Evolutionary conservation across 2,113 vertebrate species (phyloP).

Genomic region (Nothobranchius furzeri): DNA sequence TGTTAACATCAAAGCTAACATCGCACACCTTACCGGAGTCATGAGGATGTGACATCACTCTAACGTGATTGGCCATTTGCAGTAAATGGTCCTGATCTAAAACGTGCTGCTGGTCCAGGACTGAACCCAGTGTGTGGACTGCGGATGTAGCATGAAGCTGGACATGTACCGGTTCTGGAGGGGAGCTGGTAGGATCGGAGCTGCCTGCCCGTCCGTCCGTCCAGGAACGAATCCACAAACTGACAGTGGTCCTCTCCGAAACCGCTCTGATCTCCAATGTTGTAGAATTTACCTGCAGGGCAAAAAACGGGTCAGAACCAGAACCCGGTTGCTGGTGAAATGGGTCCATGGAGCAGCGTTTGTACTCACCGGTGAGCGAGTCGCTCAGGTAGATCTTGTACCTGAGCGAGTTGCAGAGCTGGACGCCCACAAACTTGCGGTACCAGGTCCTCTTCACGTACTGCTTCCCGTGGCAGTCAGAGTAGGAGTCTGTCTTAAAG

Average conservation of each 20-base stretch:
- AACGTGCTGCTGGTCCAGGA: too few species aligned
- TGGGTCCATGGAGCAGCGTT: too few species aligned
- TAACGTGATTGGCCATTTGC: too few species aligned
- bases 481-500: slow-evolving; percentile 88
- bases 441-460: slow-evolving; percentile 97
- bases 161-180: slow-evolving; percentile 79
- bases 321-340: not conserved
- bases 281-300: slow-evolving; percentile 89
- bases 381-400: slow-evolving; percentile 98
- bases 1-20: too few species aligned
- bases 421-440: slow-evolving; percentile 95
- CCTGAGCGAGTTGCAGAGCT: slow-evolving; percentile 94
- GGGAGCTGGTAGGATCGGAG: slow-evolving; percentile 83
- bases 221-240: slow-evolving; percentile 97
- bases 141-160: too few species aligned
- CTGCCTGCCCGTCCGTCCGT: slow-evolving; percentile 90
- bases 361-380: slow-evolving; percentile 86
- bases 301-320: not conserved
- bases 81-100: too few species aligned
- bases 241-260: slow-evolving; percentile 98
- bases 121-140: too few species aligned
- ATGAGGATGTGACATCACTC: too few species aligned
- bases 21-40: too few species aligned
- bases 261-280: slow-evolving; percentile 94
- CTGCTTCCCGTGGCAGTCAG: slow-evolving; percentile 93